Percentiles rank a stretch among this genome's conserved stretches.
Evolutionary conservation across 2,797 vertebrate species (phyloP).

Genomic region (Borostomias antarcticus): DNA sequence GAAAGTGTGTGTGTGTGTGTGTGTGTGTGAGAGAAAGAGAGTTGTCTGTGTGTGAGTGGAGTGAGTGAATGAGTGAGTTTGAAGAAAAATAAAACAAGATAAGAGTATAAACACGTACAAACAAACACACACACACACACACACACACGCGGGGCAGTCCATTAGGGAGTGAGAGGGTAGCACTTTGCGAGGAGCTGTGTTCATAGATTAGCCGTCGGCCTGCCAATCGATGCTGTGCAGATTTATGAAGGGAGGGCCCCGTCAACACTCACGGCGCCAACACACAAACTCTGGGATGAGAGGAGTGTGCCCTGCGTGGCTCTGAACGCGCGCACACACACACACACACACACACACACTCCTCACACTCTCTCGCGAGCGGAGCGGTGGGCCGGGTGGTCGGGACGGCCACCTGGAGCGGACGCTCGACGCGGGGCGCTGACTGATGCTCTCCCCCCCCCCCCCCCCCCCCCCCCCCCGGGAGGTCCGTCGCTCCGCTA

Average conservation of each 20-base stretch:
- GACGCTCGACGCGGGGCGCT: not conserved
- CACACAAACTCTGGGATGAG: not conserved
- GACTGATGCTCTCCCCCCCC: not conserved
- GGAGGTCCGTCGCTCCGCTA: too few relatives aligned
- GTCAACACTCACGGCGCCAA: conserved; percentile 2
- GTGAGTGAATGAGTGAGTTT: not conserved
- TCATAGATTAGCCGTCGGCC: conserved; percentile 43
- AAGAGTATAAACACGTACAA: not conserved
- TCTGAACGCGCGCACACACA: conserved; percentile 1
- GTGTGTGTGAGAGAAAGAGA: not conserved
- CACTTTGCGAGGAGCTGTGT: conserved; percentile 22
- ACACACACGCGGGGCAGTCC: conserved; percentile 14
- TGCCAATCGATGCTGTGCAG: conserved; percentile 37
- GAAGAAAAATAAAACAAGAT: not conserved
- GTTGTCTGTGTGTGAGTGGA: not conserved
- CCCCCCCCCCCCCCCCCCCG: too few relatives aligned
- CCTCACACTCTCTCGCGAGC: conserved; percentile 24
- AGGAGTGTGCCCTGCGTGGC: not conserved
- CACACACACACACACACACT: not conserved
- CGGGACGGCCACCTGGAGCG: not conserved
- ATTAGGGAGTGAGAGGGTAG: conserved; percentile 49
- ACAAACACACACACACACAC: not conserved
- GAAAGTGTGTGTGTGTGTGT: not conserved
- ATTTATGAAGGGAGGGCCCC: conserved; percentile 1
- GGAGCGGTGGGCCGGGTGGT: not conserved